Evolutionary conservation across 1,140 invertebrate genomes (phyloP).

Genomic region (Sipha flava): DNA sequence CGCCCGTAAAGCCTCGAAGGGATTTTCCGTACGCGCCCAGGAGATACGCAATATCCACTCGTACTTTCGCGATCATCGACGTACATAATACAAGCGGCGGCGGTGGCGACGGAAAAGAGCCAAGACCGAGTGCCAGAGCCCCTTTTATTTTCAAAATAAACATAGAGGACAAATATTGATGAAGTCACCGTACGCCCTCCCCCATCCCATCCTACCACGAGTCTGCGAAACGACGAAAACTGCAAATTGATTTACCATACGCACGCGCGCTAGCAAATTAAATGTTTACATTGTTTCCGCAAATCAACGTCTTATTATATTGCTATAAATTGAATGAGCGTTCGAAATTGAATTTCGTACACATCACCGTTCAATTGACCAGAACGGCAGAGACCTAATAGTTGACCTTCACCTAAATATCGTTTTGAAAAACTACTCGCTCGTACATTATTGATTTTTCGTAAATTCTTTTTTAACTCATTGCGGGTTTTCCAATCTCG

Average conservation of each 20-base stretch:
- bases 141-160: too few relatives aligned
- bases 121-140: too few relatives aligned
- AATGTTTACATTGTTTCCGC: neutral
- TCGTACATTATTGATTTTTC: neutral
- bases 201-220: too few relatives aligned
- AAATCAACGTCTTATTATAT: neutral
- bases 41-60: too few relatives aligned
- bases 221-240: neutral
- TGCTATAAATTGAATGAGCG: neutral
- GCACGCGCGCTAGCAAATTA: neutral
- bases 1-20: too few relatives aligned
- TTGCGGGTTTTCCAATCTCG: too few relatives aligned
- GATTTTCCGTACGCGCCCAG: too few relatives aligned
- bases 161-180: too few relatives aligned
- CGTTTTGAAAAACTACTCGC: neutral
- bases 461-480: neutral
- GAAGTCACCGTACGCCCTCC: too few relatives aligned
- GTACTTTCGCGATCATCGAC: too few relatives aligned
- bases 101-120: too few relatives aligned
- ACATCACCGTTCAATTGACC: neutral
- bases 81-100: too few relatives aligned
- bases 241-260: neutral
- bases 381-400: neutral
- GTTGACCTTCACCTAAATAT: neutral
- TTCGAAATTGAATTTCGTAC: constrained; percentile 9